Conservation (phyloP, 2,113 vertebrate species). For the Hippocampus abdominalis region DNA sequence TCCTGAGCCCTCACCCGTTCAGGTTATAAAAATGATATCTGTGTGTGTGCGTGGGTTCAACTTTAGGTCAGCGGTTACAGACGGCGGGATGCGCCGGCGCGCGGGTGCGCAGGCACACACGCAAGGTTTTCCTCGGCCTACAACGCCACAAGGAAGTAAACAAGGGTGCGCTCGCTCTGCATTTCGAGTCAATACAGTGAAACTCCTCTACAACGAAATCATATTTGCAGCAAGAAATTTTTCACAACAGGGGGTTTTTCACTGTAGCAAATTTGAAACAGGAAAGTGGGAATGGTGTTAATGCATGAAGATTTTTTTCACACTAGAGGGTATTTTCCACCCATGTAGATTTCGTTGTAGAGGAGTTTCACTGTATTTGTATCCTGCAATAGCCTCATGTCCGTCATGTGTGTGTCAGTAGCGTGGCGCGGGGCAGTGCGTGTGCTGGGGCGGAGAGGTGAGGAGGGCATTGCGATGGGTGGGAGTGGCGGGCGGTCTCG, state of each 20-base stretch:
- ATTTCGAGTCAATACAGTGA: slow-evolving; percentile 37
- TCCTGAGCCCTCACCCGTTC: slow-evolving; percentile 3
- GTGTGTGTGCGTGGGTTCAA: slow-evolving; percentile 72
- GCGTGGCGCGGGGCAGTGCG: background rate
- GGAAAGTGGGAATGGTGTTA: no score
- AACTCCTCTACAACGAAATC: no score
- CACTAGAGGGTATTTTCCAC: no score
- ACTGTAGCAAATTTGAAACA: no score
- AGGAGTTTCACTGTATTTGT: no score
- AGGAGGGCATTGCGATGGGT: no score
- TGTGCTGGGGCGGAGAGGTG: no score
- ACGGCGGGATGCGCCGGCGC: slow-evolving; percentile 11
- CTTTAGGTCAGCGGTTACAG: slow-evolving; percentile 73
- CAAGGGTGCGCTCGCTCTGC: slow-evolving; percentile 34
- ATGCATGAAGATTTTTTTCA: no score
- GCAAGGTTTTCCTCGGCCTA: slow-evolving; percentile 67
- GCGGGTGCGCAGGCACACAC: slow-evolving; percentile 2
- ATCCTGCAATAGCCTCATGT: slow-evolving; percentile 49
- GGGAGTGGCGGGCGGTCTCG: no score
- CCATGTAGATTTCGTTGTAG: no score
- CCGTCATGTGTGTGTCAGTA: slow-evolving; percentile 9
- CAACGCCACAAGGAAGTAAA: slow-evolving; percentile 64
- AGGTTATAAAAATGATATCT: slow-evolving; percentile 68
- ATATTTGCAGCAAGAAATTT: no score
- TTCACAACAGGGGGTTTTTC: no score